Evolutionary conservation across 1,140 invertebrate genomes (phyloP), one percentile per base, ranked within the genome.

Genomic region (Matsumurasca onukii): DNA sequence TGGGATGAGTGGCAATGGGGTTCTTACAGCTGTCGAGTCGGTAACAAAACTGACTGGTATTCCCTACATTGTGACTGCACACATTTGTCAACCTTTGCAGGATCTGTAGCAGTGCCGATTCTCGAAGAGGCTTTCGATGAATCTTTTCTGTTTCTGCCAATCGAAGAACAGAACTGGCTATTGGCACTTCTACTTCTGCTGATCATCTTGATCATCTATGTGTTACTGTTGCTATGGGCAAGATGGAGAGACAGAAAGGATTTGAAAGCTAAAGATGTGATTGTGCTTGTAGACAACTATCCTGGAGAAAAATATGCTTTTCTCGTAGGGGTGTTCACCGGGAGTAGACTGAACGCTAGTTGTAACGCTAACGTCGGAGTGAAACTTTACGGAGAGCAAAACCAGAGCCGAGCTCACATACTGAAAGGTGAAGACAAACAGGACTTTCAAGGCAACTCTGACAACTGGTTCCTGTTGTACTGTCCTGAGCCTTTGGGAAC

Each of bases 241-340:
- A n/a, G n/a, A n/a, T n/a, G n/a, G n/a, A n/a, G n/a, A n/a, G 49
- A 51, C n/a, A 51, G 24, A 51, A 51, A 51, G 24, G 49, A 51
- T 51, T n/a, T 9, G 24, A 51, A 22, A 51, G 5, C 3, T 17
- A 20, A 22, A 5, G 49, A 51, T 20, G 49, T n/a, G 49, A 51
- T 51, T 9, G n/a, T 51, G 5, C n/a, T 51, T 17, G 49, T 20
- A 3, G 49, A 51, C 24, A 51, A 51, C 49, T 51, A 20, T 20
- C 49, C 49, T 5, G 49, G 49, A 9, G 49, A 51, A 20, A 5
- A 5, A 22, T 51, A 51, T 22, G 49, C 49, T 5, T 51, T 20
- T 51, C 49, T 51, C n/a, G 3, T 51, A 5, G 49, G 49, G 3
- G 49, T 51, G n/a, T 22, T 5, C n/a, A 51, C 49, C 5, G 49